Conservation (phyloP, 2,113 vertebrate genomes). For the Morone chrysops region DNA sequence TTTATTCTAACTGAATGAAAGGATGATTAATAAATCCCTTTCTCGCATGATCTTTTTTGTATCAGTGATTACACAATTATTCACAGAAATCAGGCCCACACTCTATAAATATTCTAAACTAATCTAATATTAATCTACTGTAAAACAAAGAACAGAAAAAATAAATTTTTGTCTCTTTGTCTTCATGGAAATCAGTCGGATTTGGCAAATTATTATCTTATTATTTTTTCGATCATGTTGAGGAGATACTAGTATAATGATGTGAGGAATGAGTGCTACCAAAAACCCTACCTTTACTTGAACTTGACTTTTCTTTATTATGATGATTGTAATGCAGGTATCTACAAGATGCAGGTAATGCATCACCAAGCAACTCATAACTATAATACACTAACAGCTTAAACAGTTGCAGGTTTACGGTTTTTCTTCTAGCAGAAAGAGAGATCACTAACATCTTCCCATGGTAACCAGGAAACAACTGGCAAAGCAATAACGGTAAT, state of each 20-base stretch:
- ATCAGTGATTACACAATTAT: background rate
- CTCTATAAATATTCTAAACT: background rate
- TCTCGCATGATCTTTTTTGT: no score
- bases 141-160: background rate
- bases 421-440: background rate
- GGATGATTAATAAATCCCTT: background rate
- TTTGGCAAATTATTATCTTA: background rate
- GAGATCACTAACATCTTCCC: background rate
- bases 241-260: constrained; percentile 12
- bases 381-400: background rate
- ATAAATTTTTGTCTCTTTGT: no score
- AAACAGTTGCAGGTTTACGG: background rate
- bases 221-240: background rate
- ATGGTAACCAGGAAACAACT: background rate
- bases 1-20: constrained; percentile 1
- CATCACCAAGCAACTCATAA: background rate
- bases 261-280: background rate
- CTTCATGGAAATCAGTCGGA: background rate
- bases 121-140: background rate
- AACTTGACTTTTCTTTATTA: background rate
- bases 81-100: background rate
- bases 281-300: background rate
- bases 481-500: constrained; percentile 6
- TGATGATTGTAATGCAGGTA: background rate
- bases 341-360: background rate